Evolutionary conservation across 2,797 vertebrate species (phyloP).

Genomic region (Macropodus opercularis): DNA sequence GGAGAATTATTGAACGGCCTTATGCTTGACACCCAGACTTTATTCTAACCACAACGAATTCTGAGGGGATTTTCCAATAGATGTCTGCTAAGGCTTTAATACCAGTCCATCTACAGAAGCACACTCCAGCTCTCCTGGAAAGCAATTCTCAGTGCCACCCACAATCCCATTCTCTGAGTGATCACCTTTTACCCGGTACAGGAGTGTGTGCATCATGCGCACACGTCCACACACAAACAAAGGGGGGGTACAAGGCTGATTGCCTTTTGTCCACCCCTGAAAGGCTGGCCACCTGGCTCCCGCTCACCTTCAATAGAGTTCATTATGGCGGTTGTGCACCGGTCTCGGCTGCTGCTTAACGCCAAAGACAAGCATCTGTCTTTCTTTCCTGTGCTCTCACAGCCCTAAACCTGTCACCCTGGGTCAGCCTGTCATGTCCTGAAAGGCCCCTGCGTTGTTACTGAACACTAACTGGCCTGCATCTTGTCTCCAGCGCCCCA

Average conservation of each 20-base stretch:
- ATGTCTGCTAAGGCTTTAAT: conserved; percentile 62
- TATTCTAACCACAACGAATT: conserved; percentile 69
- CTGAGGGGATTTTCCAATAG: conserved; percentile 70
- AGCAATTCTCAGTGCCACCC: conserved; percentile 65
- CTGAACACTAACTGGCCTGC: conserved; percentile 21
- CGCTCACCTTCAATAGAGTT: conserved; percentile 72
- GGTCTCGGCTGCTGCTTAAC: conserved; percentile 65
- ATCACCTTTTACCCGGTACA: conserved; percentile 42
- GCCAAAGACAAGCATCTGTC: conserved; percentile 44
- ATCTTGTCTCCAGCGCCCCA: conserved; percentile 45
- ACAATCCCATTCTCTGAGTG: conserved; percentile 60
- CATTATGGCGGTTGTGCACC: conserved; percentile 58
- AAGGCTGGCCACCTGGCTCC: conserved; percentile 70
- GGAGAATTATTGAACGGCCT: conserved; percentile 62
- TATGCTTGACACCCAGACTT: conserved; percentile 60
- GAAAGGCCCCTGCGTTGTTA: conserved; percentile 30
- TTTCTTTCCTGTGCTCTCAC: conserved; percentile 15
- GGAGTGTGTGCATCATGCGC: conserved; percentile 39
- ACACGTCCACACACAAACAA: conserved; percentile 39
- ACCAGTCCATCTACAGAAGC: conserved; percentile 57
- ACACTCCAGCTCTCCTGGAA: conserved; percentile 63
- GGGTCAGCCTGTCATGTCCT: conserved; percentile 41
- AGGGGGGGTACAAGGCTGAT: conserved; percentile 58
- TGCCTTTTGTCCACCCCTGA: conserved; percentile 70
- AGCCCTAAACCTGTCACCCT: conserved; percentile 36